These are phyloP conservation scores for Cacoxenus indagator DNA, from an alignment of 2,888 invertebrate species.

Conservation along the genomic window DNA sequence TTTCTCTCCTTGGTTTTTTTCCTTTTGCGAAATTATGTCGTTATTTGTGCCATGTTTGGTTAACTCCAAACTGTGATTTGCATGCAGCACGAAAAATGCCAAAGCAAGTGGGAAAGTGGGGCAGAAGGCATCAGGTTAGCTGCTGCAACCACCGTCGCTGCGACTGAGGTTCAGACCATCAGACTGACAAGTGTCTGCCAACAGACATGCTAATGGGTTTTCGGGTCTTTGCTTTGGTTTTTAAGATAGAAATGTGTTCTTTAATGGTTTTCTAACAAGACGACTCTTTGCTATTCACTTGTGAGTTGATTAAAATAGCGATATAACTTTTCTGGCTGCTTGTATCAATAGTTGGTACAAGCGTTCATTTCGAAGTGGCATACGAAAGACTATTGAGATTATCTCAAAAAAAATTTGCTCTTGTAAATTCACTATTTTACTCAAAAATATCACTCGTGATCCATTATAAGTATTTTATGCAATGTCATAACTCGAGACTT, in stretches of 20 bases:
- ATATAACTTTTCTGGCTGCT: too few species aligned
- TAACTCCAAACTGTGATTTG: slow-evolving; percentile 33
- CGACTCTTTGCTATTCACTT: not conserved
- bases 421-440: too few species aligned
- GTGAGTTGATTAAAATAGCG: too few species aligned
- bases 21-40: slow-evolving; percentile 61
- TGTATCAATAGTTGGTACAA: too few species aligned
- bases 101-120: not conserved
- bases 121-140: not conserved
- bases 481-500: too few species aligned
- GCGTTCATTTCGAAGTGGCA: too few species aligned
- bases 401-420: too few species aligned
- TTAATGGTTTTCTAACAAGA: slow-evolving; percentile 15
- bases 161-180: not conserved
- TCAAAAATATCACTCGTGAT: too few species aligned
- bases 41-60: slow-evolving; percentile 67
- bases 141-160: too few species aligned
- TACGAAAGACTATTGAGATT: too few species aligned
- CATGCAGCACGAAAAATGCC: slow-evolving; percentile 3
- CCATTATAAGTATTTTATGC: too few species aligned
- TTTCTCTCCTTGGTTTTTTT: not conserved
- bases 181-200: slow-evolving; percentile 11
- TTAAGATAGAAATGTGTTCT: not conserved
- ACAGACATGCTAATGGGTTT: slow-evolving; percentile 11
- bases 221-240: not conserved